Base-by-base conservation (phyloP, 2,888 invertebrate genomes). In the Monoplex corrugatus region DNA sequence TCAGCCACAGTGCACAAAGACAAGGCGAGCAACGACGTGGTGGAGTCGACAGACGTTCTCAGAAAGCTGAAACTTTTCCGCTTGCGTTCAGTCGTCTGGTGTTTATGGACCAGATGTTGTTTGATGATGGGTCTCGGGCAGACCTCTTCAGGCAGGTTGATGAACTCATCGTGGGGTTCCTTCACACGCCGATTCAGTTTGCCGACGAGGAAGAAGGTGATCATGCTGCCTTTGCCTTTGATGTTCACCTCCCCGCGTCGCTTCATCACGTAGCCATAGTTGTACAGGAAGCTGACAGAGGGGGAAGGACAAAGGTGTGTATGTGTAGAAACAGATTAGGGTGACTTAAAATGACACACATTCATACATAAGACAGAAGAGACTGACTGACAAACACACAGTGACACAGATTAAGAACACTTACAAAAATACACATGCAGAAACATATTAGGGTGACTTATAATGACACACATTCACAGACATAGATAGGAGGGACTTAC, bases 181-280 rank as follows among this genome's bases (percentile, higher is more conserved):
- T 0, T 38, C 3, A 78, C 32, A 28, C 45, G 38, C 13, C n/a
- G 23, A 5, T 72, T 38, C 16, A 68, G 68, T 19, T 78, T 57
- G 40, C 87, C 57, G 38, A 87, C 32, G 6, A 87, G 80, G 82
- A 87, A 87, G 80, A 38, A 57, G 40, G 87, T 87, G 16, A 40
- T 35, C 87, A 87, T 87, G 28, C 0, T n/a, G 32, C 87, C 87
- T n/a, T 87, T 87, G 82, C 87, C 87, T n/a, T 87, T 87, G 10
- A 87, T 50, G 0, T 40, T 32, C 35, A 87, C 38, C 13, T 82
- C 82, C 13, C 87, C 87, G 8, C 87, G 87, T 2, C 40, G 63
- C 63, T 82, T 87, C 35, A 82, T 32, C 13, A 43, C 10, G 57
- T 78, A 87, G 63, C 87, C 87, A 57, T 43, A 45, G 50, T 35